Base-by-base conservation (phyloP, 1,140 invertebrate genomes). In the Lamellibrachia luymesi region DNA sequence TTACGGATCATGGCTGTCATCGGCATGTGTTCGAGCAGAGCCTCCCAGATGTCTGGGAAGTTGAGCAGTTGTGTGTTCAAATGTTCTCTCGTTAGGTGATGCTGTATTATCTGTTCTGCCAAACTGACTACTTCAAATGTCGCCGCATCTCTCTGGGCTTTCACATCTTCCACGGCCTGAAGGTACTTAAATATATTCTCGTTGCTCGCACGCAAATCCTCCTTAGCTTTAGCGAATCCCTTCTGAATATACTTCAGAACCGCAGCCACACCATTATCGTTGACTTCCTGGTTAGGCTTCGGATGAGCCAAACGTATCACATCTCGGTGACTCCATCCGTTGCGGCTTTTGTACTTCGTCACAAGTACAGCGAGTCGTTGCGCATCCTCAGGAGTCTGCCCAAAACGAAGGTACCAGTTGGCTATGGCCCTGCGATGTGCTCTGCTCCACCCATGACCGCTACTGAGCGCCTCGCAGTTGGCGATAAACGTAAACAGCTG, bases 11-110 rank as follows among this genome's bases (percentile, higher is more conserved):
- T 94, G 4, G 97, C 96, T 10, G 95, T 95, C 92, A 97, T 95
- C 64, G 97, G 96, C 95, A 98, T 97, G 93, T 97, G 95, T 6
- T 97, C 96, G 51, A 98, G 94, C 91, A 98, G 95, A 94, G 97
- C 96, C 94, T 96, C 95, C 97, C 97, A 98, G n/a, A 98, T 96
- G 95, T 97, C 97, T 94, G 98, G 97, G 49, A 97, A 94, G n/a
- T 96, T 96, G 51, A 97, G 97, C 49, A 97, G 94, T 92, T 97
- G 95, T 25, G 94, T 94, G 93, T 97, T 96, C 2, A 97, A 95
- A 52, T 97, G 95, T 27, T 94, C 94, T 4, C 97, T 97, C 1
- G 97, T 97, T 38, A 95, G 95, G 4, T 96, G 94, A 89, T 97
- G 96, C 93, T 97, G 97, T 51, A 97, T 25, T 90, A 97, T 97